Evolutionary conservation across 1,140 invertebrate species (phyloP), one percentile per base, ranked within the genome.

Genomic region (Heliconius congener): DNA sequence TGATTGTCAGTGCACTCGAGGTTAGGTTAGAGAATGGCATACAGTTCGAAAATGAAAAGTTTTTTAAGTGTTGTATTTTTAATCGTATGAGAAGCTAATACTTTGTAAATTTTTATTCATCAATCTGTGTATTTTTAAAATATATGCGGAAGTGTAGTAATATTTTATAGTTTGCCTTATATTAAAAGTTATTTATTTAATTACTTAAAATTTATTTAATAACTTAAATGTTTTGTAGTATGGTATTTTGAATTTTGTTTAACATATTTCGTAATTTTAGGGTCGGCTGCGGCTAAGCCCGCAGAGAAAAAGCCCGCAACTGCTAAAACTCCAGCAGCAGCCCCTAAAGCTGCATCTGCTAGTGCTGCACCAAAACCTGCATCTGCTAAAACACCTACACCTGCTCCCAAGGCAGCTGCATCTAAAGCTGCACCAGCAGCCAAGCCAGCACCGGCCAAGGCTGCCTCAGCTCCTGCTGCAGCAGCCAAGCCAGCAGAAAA

Each of bases 271-370:
- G 71, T 81, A 23, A 72, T 72, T 84, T 80, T 37, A 91, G 91
- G 87, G 76, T 88, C 92, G 27, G 83, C 90, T 70, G 90, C 84
- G 79, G 76, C 92, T 37, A 96, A 96, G 83, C 90, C 96, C 71
- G 95, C 95, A 71, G 96, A 96, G 80, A 96, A 96, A 85, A 96
- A 97, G 86, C 93, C 95, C n/a, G 95, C 95, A 19, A 95, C 96
- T 78, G 95, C 95, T 78, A 93, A 93, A 90, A 90, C 90, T 16
- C 93, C 95, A 3, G 95, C 95, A 82, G 95, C 93, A 74, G 88
- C 94, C 3, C 91, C 93, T 50, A 93, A 92, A 75, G 88, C 89
- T 46, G 90, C 92, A 19, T 80, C 91, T 11, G 46, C 90, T 39
- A 85, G 82, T 30, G 82, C 82, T 83, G 84, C 86, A 74, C 76